These are phyloP conservation scores for Cephus pygmeus DNA, from an alignment of 2,888 invertebrate species.

Conservation along the genomic window DNA sequence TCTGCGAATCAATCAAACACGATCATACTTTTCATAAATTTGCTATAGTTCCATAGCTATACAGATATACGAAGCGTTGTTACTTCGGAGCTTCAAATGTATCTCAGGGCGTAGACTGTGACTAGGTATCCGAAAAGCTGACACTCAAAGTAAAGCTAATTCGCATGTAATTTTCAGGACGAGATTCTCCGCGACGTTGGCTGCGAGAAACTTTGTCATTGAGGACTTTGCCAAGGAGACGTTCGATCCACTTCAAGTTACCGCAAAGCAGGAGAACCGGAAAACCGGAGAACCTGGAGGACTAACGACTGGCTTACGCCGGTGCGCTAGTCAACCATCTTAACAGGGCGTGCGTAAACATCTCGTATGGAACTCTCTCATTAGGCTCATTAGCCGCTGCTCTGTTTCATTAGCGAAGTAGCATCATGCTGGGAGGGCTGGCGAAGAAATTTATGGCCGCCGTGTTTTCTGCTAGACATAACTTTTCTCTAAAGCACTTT, in stretches of 20 bases:
- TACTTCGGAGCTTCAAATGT: no score
- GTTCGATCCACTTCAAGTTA: background rate
- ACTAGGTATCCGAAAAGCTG: background rate
- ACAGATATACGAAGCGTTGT: no score
- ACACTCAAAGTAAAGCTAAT: background rate
- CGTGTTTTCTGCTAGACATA: slow-evolving; percentile 27
- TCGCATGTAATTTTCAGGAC: background rate
- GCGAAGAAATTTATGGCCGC: slow-evolving; percentile 34
- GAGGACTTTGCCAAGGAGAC: background rate
- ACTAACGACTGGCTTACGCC: background rate
- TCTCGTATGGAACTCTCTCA: slow-evolving; percentile 15
- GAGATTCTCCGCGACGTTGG: background rate
- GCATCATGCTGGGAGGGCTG: slow-evolving; percentile 20
- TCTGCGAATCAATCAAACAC: no score
- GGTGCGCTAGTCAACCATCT: background rate
- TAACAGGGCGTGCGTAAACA: background rate
- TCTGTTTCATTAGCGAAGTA: slow-evolving; percentile 33
- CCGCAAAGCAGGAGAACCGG: background rate
- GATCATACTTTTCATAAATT: no score
- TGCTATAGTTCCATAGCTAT: no score
- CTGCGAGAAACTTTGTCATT: background rate
- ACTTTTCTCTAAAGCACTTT: slow-evolving; percentile 29
- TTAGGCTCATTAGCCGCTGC: slow-evolving; percentile 22
- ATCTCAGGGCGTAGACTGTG: background rate
- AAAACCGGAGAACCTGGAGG: no score